Conservation (phyloP, 2,113 vertebrate genomes). For the Seriola aureovittata region DNA sequence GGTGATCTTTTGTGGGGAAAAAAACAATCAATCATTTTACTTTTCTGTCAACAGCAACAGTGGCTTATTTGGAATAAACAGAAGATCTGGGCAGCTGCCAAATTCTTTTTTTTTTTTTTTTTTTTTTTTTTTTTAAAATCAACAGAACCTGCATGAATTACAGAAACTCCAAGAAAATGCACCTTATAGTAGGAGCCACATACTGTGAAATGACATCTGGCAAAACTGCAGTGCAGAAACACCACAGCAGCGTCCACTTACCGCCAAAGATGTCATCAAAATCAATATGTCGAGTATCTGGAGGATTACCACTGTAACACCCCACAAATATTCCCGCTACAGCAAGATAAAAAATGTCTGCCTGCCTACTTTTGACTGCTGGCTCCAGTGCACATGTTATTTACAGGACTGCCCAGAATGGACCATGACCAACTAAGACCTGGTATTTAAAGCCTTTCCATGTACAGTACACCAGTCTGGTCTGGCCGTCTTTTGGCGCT, state of each 20-base stretch:
- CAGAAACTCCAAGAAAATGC: not conserved
- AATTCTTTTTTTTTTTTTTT: not conserved
- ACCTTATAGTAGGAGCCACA: not conserved
- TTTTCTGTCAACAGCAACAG: not conserved
- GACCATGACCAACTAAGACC: slow-evolving; percentile 57
- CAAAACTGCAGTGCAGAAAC: not conserved
- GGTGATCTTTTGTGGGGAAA: not conserved
- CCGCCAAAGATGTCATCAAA: slow-evolving; percentile 45
- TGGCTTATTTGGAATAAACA: not conserved
- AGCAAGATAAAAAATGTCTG: slow-evolving; percentile 58
- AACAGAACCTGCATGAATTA: not conserved
- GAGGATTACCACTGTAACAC: slow-evolving; percentile 54
- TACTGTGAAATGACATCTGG: slow-evolving; percentile 9
- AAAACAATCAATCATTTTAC: not conserved
- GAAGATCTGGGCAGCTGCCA: not conserved
- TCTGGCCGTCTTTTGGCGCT: slow-evolving; percentile 54
- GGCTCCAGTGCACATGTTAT: slow-evolving; percentile 61
- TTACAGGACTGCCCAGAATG: slow-evolving; percentile 63
- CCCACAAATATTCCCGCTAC: slow-evolving; percentile 47
- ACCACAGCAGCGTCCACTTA: slow-evolving; percentile 15
- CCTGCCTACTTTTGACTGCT: slow-evolving; percentile 59
- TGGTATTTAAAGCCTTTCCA: slow-evolving; percentile 72
- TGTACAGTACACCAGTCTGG: slow-evolving; percentile 58
- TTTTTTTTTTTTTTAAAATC: not conserved
- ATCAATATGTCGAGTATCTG: slow-evolving; percentile 59